Conservation (phyloP, 1,140 invertebrate species). For the Ptiloglossa arizonensis region DNA sequence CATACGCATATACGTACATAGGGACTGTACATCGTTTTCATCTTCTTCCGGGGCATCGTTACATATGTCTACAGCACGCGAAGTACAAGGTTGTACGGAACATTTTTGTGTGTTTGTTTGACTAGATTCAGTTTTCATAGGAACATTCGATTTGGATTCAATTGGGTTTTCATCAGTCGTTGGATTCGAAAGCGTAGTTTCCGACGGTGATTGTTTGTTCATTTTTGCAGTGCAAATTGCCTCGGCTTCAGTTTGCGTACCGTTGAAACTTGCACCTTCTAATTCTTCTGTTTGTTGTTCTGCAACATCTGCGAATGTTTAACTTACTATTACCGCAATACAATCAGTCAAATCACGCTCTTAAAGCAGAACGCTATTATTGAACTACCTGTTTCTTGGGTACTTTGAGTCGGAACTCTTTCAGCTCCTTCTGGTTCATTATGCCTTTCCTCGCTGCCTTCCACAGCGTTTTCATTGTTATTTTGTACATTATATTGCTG, state of each 20-base stretch:
- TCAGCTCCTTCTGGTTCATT: conserved; percentile 59
- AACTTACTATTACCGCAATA: background rate
- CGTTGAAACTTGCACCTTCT: conserved; percentile 17
- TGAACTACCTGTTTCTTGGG: conserved; percentile 40
- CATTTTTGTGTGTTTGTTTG: conserved; percentile 66
- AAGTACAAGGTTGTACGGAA: conserved; percentile 65
- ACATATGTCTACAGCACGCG: conserved; percentile 48
- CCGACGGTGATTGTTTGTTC: background rate
- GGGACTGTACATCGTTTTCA: conserved; percentile 41
- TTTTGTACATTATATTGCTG: conserved; percentile 70
- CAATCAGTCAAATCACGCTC: background rate
- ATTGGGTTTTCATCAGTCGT: conserved; percentile 3
- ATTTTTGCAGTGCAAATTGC: background rate
- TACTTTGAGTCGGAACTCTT: conserved; percentile 26
- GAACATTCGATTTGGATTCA: conserved; percentile 56
- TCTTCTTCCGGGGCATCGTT: conserved; percentile 55
- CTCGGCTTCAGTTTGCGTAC: background rate
- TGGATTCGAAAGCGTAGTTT: conserved; percentile 15
- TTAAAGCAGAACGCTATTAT: background rate
- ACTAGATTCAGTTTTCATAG: conserved; percentile 78
- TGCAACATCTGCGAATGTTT: background rate
- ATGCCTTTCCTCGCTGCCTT: conserved; percentile 59
- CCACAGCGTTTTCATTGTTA: conserved; percentile 57
- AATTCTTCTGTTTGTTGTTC: background rate
- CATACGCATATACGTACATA: conserved; percentile 40